Evolutionary conservation across 2,797 vertebrate genomes (phyloP), one percentile per base, ranked within the genome.

Genomic region (Microctenopoma lineatum): DNA sequence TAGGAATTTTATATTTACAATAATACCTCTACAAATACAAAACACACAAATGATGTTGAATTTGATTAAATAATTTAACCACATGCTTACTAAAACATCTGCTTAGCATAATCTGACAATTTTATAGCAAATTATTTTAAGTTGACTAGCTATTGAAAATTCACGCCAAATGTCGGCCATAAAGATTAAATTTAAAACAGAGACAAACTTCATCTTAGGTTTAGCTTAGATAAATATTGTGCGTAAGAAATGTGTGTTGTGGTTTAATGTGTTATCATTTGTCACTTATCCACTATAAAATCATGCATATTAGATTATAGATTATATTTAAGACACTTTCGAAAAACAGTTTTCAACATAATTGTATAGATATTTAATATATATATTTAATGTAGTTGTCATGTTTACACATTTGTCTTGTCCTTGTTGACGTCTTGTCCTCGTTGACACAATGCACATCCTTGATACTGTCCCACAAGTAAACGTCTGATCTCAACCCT

Each of bases 1-100:
- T 54, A 42, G 0, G 29, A 51, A 38, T 59, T 79, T 71, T 77
- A 77, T 70, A 51, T 77, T 68, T 45, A 67, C 46, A 83, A 56
- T 61, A 60, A 45, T 27, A 59, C 53, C 52, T 4, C 4, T 74
- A 48, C 48, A 70, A 59, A 81, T 64, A 67, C 18, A 32, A 54
- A 42, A 18, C 67, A 46, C 47, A n/a, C 9, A 45, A 65, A 73
- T 57, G 27, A 18, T 39, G 16, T 73, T 60, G 63, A 66, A 83
- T 64, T 50, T 39, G 2, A 73, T 57, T 3, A 36, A 70, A 59
- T 70, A 16, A 67, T 57, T 50, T 21, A 42, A 58, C 11, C 15
- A 45, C 34, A 7, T 16, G 26, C 39, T 32, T 42, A 55, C 48
- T 21, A 18, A 42, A 75, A 29, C 39, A 53, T 15, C 6, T 0